Evolutionary conservation across 2,113 vertebrate species (phyloP), one percentile per base, ranked within the genome.

Genomic region (Peucedramus taeniatus): DNA sequence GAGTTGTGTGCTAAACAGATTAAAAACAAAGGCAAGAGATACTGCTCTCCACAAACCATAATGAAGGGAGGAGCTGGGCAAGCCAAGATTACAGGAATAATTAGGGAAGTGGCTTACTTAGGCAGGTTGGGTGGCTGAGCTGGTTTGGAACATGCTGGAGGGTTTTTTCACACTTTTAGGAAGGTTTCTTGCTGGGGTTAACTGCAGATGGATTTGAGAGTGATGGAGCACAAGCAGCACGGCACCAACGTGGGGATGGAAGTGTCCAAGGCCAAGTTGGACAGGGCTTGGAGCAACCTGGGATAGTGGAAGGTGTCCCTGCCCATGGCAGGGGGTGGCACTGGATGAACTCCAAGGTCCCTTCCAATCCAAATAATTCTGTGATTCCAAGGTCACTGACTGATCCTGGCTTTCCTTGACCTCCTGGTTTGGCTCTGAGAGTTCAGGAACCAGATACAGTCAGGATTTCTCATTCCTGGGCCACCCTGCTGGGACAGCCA

Each of bases 51-150:
- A 27, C 59, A 30, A 19, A 26, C 4, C 63, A 21, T 39, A 76
- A 76, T 35, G 78, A 76, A 84, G 53, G 91, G 89, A 90, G 93
- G 30, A 47, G 82, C 78, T 56, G 28, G 50, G 26, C 30, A 94
- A 63, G 91, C 50, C 30, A 2, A 18, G 45, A 79, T 71, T 84
- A 18, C 75, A 49, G 27, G 21, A 72, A 4, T 82, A 89, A 75
- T 85, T 54, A 79, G 85, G 53, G 57, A 74, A 64, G 60, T 54
- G 64, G 24, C 37, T 92, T 39, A 57, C 37, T 72, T 22, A 57
- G 79, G 84, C 33, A 45, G 19, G 18, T 30, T 24, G 35, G 54
- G 77, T 83, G 69, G 71, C 68, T 90, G 30, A 75, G 68, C 68
- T 93, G 63, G 6, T 83, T 88, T 83, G 78, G 47, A 42, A 57